phyloP scores from a whole-genome alignment of 2,797 vertebrate species.

The Synaphobranchus kaupii region DNA sequence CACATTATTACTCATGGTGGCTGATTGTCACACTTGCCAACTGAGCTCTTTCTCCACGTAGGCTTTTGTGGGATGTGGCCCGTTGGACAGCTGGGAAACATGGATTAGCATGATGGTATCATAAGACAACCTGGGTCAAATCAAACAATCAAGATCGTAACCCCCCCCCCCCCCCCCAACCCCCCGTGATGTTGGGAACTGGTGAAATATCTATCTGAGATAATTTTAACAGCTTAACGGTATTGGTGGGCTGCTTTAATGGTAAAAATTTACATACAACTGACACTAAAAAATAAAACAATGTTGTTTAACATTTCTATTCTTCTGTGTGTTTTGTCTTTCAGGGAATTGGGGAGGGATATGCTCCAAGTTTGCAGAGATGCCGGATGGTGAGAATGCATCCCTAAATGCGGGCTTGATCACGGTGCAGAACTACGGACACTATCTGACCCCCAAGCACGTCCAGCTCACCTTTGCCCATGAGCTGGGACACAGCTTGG shows the following conservation, averaged over 20 bases:
- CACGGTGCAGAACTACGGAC: constrained; percentile 80
- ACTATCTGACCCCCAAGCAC: constrained; percentile 66
- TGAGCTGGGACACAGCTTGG: constrained; percentile 83
- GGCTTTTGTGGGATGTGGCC: background rate
- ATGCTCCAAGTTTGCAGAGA: constrained; percentile 64
- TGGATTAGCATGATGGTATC: background rate
- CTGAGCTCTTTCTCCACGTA: background rate
- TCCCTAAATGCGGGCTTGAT: constrained; percentile 79
- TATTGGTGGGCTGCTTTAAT: background rate
- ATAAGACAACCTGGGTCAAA: background rate
- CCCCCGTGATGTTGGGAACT: background rate
- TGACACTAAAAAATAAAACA: background rate
- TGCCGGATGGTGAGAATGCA: constrained; percentile 41
- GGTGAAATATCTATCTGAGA: background rate
- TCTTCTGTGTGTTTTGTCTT: background rate
- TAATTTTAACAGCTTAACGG: background rate
- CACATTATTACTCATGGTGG: background rate
- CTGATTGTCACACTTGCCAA: background rate
- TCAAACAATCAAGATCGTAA: background rate
- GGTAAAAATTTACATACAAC: background rate
- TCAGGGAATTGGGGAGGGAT: constrained; percentile 79
- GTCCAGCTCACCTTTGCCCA: constrained; percentile 80
- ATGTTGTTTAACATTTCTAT: background rate
- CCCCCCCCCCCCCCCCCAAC: background rate
- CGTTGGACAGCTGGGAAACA: background rate